Evolutionary conservation across 2,888 invertebrate species (phyloP), one percentile per base, ranked within the genome.

Genomic region (Mythimna impura): DNA sequence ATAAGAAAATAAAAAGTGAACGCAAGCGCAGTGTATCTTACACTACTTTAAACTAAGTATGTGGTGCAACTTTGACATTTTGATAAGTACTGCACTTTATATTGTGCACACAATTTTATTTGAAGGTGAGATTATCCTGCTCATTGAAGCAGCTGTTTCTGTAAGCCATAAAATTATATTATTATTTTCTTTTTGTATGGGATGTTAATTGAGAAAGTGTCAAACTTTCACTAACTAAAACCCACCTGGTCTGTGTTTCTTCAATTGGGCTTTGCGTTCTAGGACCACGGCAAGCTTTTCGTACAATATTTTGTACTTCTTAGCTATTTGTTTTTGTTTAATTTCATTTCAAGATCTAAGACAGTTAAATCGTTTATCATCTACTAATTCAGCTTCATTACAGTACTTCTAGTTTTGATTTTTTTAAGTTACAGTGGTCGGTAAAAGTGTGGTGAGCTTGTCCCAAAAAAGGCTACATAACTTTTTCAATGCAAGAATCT

Each of bases 51-150:
- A 52, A 60, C n/a, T 20, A 25, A 63, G 50, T 55, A 25, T 62
- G 57, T 75, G 66, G 30, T 82, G 75, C 50, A 82, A 82, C 62
- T 70, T 65, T 75, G 69, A 65, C 71, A 75, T 82, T 81, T 50
- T 70, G 69, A 58, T 55, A 66, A 43, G 63, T 57, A 68, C 22
- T 63, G 63, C 52, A 68, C 22, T 63, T 72, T 72, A 43, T 63
- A 61, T 61, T 58, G 34, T 80, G 64, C 4, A 1, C 0, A 65
- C 0, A 22, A 63, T 68, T 80, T 30, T 36, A 3, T 25, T 30
- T 25, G 14, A 22, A 47, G 66, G 7, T 9, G 40, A 60, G 66
- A 60, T n/a, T 30, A 9, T 66, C 55, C 43, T 58, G 58, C 34
- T 20, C 17, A 7, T 25, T 22, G 10, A 5, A 54, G 10, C n/a